These are phyloP conservation scores for Apamea anceps DNA, from an alignment of 2,888 invertebrate species.

Conservation along the genomic window DNA sequence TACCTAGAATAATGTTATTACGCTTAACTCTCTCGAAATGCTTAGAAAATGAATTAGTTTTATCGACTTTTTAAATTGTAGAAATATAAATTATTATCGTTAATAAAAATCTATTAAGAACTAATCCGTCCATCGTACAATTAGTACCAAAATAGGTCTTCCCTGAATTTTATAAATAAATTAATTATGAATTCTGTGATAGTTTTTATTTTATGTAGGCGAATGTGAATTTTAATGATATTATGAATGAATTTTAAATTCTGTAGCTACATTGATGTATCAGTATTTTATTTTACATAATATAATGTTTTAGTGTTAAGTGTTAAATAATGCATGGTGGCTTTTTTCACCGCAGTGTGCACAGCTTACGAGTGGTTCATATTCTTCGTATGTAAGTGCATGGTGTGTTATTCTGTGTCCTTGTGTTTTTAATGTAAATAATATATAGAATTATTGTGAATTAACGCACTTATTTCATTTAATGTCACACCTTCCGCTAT, in stretches of 20 bases:
- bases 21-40: constrained; percentile 56
- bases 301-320: constrained; percentile 71
- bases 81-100: constrained; percentile 27
- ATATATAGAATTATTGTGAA: constrained; percentile 88
- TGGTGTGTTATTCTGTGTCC: constrained; percentile 88
- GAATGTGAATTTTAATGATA: constrained; percentile 60
- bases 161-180: constrained; percentile 72
- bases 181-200: constrained; percentile 79
- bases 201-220: constrained; percentile 72
- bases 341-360: constrained; percentile 84
- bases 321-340: constrained; percentile 82
- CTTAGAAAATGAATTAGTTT: constrained; percentile 34
- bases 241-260: constrained; percentile 68
- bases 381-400: constrained; percentile 88
- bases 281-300: constrained; percentile 73
- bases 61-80: constrained; percentile 36
- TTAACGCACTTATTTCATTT: constrained; percentile 89
- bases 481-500: constrained; percentile 81
- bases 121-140: constrained; percentile 79
- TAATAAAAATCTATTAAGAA: constrained; percentile 43
- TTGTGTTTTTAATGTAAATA: constrained; percentile 87
- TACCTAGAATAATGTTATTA: constrained; percentile 55
- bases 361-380: constrained; percentile 85
- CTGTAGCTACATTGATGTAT: constrained; percentile 70
- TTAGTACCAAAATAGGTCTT: constrained; percentile 76